Conservation (phyloP, 2,113 vertebrate genomes). For the Romanogobio albipinnatus region DNA sequence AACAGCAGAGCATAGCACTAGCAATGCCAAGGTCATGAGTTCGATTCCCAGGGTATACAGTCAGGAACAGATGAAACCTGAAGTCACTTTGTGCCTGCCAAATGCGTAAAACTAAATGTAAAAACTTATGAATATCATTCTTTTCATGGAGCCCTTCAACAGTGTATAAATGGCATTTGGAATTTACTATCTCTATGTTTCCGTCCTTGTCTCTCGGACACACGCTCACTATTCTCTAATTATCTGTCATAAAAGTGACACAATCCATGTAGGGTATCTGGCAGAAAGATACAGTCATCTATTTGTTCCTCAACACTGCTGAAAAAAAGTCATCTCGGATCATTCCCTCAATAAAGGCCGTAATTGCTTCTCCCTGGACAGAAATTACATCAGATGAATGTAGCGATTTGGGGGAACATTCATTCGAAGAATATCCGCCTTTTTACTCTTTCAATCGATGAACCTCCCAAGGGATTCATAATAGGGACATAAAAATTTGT, state of each 20-base stretch:
- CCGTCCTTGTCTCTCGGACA: not conserved
- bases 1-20: not conserved
- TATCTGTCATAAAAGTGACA: constrained; percentile 18
- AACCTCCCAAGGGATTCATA: not conserved
- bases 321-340: not conserved
- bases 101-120: not conserved
- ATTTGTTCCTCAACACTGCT: constrained; percentile 23
- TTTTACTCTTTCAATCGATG: not conserved
- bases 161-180: not conserved
- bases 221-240: not conserved
- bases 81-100: not conserved
- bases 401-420: not conserved
- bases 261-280: constrained; percentile 12
- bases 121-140: not conserved
- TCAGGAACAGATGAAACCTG: not conserved
- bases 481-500: not conserved
- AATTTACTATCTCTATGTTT: not conserved
- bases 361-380: constrained; percentile 24
- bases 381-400: constrained; percentile 13
- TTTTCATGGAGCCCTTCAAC: not conserved
- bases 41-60: not conserved
- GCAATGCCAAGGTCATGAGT: not conserved
- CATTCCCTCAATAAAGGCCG: not conserved
- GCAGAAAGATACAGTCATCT: not conserved
- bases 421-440: constrained; percentile 6